Conservation (phyloP, 2,113 vertebrate genomes). For the Lasiurus cinereus region DNA sequence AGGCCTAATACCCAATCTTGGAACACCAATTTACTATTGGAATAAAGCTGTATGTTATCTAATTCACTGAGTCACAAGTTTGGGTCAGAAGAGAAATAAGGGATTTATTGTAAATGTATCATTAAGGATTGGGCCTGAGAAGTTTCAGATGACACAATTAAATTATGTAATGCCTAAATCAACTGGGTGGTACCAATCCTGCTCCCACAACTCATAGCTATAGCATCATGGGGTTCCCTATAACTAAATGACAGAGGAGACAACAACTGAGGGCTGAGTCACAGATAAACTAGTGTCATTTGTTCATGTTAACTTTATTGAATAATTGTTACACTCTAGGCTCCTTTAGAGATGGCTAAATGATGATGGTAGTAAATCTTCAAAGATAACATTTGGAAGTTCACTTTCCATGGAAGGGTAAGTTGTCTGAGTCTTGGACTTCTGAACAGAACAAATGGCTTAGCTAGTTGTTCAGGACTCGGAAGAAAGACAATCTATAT, state of each 20-base stretch:
- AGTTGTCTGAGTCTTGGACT: not conserved
- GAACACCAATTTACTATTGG: not conserved
- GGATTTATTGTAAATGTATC: not conserved
- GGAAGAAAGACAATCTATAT: not conserved
- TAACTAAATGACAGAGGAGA: not conserved
- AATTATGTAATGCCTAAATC: not conserved
- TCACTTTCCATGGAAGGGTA: not conserved
- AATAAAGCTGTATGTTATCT: not conserved
- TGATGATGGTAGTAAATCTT: not conserved
- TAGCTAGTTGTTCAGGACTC: not conserved
- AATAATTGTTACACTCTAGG: not conserved
- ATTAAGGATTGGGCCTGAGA: not conserved
- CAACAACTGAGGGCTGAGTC: not conserved
- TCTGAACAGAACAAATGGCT: not conserved
- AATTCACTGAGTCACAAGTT: not conserved
- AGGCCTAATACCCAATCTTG: not conserved
- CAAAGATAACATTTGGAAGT: not conserved
- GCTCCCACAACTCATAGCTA: not conserved
- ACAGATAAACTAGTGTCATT: not conserved
- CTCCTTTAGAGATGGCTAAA: not conserved
- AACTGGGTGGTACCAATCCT: not conserved
- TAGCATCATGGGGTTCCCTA: not conserved
- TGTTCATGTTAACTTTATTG: not conserved
- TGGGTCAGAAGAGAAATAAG: not conserved
- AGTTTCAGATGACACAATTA: not conserved